Percentiles rank a stretch among this genome's conserved stretches.
phyloP scores from a whole-genome alignment of 1,140 invertebrate species.

The Drosophila saltans region DNA sequence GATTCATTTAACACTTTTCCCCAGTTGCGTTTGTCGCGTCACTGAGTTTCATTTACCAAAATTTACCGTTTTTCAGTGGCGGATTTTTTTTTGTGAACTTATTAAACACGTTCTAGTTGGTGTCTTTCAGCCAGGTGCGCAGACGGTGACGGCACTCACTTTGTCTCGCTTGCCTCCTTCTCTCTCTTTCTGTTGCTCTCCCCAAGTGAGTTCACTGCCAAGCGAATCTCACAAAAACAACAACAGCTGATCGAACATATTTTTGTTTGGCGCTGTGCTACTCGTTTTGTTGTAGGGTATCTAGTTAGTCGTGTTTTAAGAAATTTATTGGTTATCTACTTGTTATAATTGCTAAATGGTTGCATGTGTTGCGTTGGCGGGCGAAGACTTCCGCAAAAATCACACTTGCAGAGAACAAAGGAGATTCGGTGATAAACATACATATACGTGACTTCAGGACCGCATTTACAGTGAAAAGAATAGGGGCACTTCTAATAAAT shows the following conservation, averaged over 20 bases:
- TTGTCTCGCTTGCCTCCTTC: neutral
- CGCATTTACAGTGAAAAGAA: neutral
- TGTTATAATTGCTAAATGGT: slow-evolving; percentile 60
- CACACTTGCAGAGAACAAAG: slow-evolving; percentile 55
- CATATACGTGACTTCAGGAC: neutral
- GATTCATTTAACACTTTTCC: slow-evolving; percentile 59
- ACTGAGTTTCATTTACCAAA: slow-evolving; percentile 37
- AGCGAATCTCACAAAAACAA: slow-evolving; percentile 23
- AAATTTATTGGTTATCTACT: slow-evolving; percentile 16
- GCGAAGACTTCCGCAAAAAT: slow-evolving; percentile 65
- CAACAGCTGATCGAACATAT: slow-evolving; percentile 59
- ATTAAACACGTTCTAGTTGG: slow-evolving; percentile 58
- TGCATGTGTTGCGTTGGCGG: slow-evolving; percentile 77
- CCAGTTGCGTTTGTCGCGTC: slow-evolving; percentile 33
- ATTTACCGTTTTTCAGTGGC: slow-evolving; percentile 46
- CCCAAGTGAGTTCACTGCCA: neutral
- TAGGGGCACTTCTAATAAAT: neutral
- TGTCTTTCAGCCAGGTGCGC: slow-evolving; percentile 41
- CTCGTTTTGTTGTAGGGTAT: slow-evolving; percentile 19
- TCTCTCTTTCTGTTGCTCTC: slow-evolving; percentile 9
- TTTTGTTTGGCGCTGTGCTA: slow-evolving; percentile 5
- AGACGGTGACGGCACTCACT: slow-evolving; percentile 25
- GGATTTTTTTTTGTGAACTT: slow-evolving; percentile 27
- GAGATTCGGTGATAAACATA: slow-evolving; percentile 20
- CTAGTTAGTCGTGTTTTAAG: neutral